Base-by-base conservation (phyloP, 2,113 vertebrate genomes). In the Rhizomys pruinosus region DNA sequence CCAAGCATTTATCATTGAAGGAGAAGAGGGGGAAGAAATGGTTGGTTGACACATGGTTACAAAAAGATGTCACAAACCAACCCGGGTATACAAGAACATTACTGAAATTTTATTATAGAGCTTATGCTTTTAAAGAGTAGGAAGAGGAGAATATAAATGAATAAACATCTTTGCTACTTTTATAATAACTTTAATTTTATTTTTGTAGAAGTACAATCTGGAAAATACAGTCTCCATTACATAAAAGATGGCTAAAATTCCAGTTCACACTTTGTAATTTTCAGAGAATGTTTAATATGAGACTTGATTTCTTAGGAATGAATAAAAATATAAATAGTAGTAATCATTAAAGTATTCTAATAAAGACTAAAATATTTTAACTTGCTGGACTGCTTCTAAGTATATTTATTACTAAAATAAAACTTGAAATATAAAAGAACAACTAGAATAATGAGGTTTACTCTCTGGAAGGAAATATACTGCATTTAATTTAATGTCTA, bases 401-500 rank as follows among this genome's bases (percentile, higher is more conserved):
- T 80, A 32, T 29, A 84, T 23, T 11, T 25, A 80, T 47, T 1
- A 80, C 32, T 64, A 34, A 96, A 84, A 82, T 61, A 11, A 72
- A 89, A 20, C 27, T 86, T 93, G 78, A 87, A 86, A 63, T 59
- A 32, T 85, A n/a, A 90, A 79, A 88, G 42, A 17, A 89, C 78
- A 86, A 32, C 20, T 59, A n/a, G 72, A 82, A 94, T 13, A 90
- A 79, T 82, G 15, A 85, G 34, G 71, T 66, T 8, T 92, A 91
- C 78, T 55, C 39, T 3, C 9, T 80, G 13, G n/a, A 89, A 94
- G 64, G 57, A 85, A 96, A 88, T 90, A 73, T 34, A 90, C 77
- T 92, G 32, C 47, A 76, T 80, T 96, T 89, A 84, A 79, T 52
- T 86, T 90, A 94, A 91, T 94, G 80, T 72, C 91, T 92, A 95